phyloP scores from a whole-genome alignment of 2,888 invertebrate species.

The Diarsia dahlii region DNA sequence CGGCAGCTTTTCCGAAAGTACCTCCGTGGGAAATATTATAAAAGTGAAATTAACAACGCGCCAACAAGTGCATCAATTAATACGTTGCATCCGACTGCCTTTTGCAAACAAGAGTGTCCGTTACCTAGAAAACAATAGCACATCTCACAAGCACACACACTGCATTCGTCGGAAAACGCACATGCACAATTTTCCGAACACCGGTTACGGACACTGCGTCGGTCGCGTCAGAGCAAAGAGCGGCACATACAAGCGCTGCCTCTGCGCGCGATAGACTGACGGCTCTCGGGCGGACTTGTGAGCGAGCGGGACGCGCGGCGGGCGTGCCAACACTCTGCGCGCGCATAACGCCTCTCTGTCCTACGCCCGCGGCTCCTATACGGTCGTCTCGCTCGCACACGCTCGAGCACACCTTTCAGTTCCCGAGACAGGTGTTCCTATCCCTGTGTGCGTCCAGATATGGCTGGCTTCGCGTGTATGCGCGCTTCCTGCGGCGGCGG shows the following conservation, averaged over 20 bases:
- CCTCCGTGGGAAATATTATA: slow-evolving; percentile 77
- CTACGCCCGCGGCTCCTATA: slow-evolving; percentile 74
- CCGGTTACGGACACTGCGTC: slow-evolving; percentile 90
- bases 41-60: slow-evolving; percentile 81
- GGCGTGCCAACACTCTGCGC: slow-evolving; percentile 88
- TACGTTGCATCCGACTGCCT: slow-evolving; percentile 83
- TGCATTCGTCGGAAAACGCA: slow-evolving; percentile 90
- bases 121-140: slow-evolving; percentile 91
- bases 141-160: slow-evolving; percentile 90
- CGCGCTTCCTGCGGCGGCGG: slow-evolving; percentile 89
- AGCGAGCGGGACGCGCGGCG: slow-evolving; percentile 89
- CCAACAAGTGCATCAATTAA: slow-evolving; percentile 80
- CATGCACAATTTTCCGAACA: slow-evolving; percentile 91
- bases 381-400: slow-evolving; percentile 79
- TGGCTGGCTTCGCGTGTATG: slow-evolving; percentile 79
- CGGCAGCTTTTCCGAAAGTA: slow-evolving; percentile 70
- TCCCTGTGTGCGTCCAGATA: slow-evolving; percentile 87
- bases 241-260: slow-evolving; percentile 87
- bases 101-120: slow-evolving; percentile 82
- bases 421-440: slow-evolving; percentile 90
- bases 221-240: slow-evolving; percentile 87
- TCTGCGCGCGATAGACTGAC: slow-evolving; percentile 90
- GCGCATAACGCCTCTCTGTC: slow-evolving; percentile 85
- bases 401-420: slow-evolving; percentile 89
- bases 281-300: slow-evolving; percentile 78